Evolutionary conservation across 2,113 vertebrate species (phyloP).

Genomic region (Syrrhaptes paradoxus): DNA sequence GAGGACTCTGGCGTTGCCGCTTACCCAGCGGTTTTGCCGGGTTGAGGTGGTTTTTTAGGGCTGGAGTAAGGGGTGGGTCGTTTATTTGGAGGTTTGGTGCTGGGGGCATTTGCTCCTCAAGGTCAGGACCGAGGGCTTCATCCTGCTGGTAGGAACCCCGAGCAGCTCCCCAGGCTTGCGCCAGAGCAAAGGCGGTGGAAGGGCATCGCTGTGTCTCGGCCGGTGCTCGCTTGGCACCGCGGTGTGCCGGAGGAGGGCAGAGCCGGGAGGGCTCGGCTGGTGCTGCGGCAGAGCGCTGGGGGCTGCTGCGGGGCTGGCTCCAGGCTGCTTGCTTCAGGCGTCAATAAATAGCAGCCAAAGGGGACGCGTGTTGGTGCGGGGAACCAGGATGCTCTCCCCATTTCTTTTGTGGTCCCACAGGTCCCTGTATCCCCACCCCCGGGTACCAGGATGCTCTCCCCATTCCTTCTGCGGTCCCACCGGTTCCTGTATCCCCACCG

Average conservation of each 20-base stretch:
- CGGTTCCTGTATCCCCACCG: too few species aligned
- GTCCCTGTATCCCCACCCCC: not conserved
- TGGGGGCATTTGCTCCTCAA: not conserved
- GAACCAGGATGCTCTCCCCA: too few species aligned
- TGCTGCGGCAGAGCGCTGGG: not conserved
- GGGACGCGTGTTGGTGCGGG: too few species aligned
- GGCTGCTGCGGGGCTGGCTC: not conserved
- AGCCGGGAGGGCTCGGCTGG: rapidly evolving
- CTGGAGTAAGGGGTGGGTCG: not conserved
- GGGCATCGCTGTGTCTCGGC: not conserved
- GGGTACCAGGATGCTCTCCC: not conserved
- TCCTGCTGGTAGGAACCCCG: not conserved
- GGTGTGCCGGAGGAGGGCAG: not conserved
- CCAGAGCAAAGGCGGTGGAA: not conserved
- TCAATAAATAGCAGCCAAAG: not conserved
- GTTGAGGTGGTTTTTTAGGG: not conserved
- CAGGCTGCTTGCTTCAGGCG: rapidly evolving
- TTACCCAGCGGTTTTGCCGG: not conserved
- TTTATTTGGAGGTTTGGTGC: not conserved
- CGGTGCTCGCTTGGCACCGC: not conserved
- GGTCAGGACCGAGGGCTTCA: not conserved
- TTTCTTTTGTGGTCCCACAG: not conserved
- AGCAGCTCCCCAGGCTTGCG: not conserved
- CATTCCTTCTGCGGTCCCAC: too few species aligned
- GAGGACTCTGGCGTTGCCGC: not conserved